phyloP scores from a whole-genome alignment of 2,113 vertebrate genomes.

The Brachypteracias leptosomus region DNA sequence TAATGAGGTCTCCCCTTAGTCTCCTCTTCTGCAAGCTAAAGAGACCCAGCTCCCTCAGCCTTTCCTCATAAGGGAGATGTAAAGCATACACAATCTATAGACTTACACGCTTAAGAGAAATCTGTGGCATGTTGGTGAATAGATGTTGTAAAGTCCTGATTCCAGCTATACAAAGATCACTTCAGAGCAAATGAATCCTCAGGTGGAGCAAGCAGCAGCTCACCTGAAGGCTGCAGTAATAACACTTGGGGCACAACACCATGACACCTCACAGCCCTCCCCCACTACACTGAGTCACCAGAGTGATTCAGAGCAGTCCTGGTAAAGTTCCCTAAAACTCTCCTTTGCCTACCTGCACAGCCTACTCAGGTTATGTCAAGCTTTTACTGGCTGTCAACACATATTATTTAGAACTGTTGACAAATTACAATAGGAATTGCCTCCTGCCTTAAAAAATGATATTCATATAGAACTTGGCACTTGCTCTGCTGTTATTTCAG shows the following conservation, averaged over 20 bases:
- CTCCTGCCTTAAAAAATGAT: background rate
- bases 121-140: background rate
- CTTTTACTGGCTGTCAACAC: constrained; percentile 1
- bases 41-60: too few species aligned
- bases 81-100: background rate
- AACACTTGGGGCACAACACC: background rate
- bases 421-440: constrained; percentile 12
- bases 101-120: background rate
- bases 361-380: background rate
- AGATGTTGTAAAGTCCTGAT: background rate
- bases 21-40: too few species aligned
- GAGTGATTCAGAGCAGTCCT: background rate
- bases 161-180: background rate
- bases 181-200: background rate
- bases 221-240: background rate
- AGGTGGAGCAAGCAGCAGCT: background rate
- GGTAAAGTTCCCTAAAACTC: background rate
- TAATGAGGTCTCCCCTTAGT: too few species aligned
- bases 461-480: constrained; percentile 11
- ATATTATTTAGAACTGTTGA: constrained; percentile 55
- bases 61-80: too few species aligned
- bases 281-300: background rate
- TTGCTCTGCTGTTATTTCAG: background rate
- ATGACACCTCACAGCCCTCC: background rate
- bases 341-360: background rate